Base-by-base conservation (phyloP, 2,797 vertebrate genomes). In the Urosaurus nigricauda region DNA sequence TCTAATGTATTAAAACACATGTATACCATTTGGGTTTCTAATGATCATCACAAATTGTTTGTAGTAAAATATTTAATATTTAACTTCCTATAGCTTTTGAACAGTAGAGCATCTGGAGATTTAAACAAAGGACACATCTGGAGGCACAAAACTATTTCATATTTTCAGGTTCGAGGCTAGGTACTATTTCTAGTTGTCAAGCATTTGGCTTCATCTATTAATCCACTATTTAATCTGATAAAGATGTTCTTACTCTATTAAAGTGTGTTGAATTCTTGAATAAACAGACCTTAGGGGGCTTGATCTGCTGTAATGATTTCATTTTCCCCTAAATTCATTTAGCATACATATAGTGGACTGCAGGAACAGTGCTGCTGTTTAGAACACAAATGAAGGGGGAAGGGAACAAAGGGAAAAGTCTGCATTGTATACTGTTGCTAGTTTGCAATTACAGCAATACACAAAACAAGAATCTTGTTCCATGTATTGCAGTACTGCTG, bases 381-480 rank as follows among this genome's bases (percentile, higher is more conserved):
- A 32, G 51, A 79, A 84, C 47, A 29, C 13, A 7, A 47, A 11
- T 32, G 12, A 82, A 47, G 4, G 1, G 35, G 71, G 13, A 82
- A 87, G 8, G 19, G 14, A 78, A 83, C 47, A 65, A 88, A 83
- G 13, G 53, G 74, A 37, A n/a, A 58, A 75, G 21, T 77, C 43
- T 75, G 68, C n/a, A 13, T 53, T 9, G 35, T 84, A 88, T 71
- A 78, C 74, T 35, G 58, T 37, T 83, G 56, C 37, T 81, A 83
- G 56, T 68, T 78, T 83, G 80, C 43, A 68, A 68, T n/a, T n/a
- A n/a, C 63, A 88, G 60, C 74, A 56, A 88, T 32, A 88, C 43
- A 24, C 8, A 56, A 77, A 88, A 68, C 24, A 88, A 89, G 56
- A 80, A 85, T 70, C 40, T 37, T 85, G 78, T 80, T 87, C 53